Base-by-base conservation (phyloP, 1,140 invertebrate genomes). In the Acyrthosiphon pisum region DNA sequence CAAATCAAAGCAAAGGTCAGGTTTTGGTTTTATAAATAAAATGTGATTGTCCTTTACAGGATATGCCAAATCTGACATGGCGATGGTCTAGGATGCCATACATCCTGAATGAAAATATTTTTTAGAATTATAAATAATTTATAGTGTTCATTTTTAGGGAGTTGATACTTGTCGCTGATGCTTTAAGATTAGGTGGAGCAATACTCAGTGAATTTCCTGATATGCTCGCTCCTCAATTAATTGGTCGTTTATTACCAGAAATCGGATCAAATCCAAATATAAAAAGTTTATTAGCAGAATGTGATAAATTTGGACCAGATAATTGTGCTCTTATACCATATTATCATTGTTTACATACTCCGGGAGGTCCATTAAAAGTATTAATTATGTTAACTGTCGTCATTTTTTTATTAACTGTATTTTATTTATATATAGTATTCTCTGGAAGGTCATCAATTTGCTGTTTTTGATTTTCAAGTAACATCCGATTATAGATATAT, bases 391-490 rank as follows among this genome's bases (percentile, higher is more conserved):
- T 48, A 20, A 90, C 4, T 90, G 26, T n/a, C 1, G 2, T 46
- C 1, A 84, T 60, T 18, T 90, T 81, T 93, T 53, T 93, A 50
- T 14, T 93, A 8, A 50, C 26, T 20, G 2, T 88, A 53, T 50
- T 56, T 94, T 94, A 35, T 93, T 95, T 96, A 37, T 18, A 37
- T 18, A n/a, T 95, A 98, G 97, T 99, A 99, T 95, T 99, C 99
- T 1, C 95, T 99, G 76, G 99, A 99, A 96, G 99, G 98, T 6
- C 99, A 99, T 96, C 98, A 99, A 94, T 99, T 99, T 95, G 99
- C 99, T 0, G 98, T 99, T 0, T 99, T 99, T 95, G 98, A 98
- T 23, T 98, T 99, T 94, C 97, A 97, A 86, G 95, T 99, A 22
- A 99, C 98, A 0, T 97, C 98, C 0, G 98, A 99, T 95, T 98